Evolutionary conservation across 2,888 invertebrate species (phyloP), one percentile per base, ranked within the genome.

Genomic region (Pristionchus mayeri): DNA sequence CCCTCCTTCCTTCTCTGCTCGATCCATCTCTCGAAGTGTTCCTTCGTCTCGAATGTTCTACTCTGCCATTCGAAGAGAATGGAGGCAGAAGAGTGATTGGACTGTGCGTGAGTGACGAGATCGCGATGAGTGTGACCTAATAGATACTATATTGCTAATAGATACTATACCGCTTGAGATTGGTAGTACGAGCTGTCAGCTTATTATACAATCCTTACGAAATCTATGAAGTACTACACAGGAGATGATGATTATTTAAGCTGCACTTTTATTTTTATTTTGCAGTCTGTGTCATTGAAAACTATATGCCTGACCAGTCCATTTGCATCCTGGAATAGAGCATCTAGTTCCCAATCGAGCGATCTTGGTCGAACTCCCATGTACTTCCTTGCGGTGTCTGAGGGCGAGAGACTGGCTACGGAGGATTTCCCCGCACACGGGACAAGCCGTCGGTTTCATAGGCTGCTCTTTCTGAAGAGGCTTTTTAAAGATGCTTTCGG

Each of bases 91-190:
- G 71, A 34, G 40, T 71, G 71, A 6, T 7, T 13, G 13, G 71
- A 40, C 24, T 71, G 71, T n/a, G 71, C 71, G 16, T 71, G 71
- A 34, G 71, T 21, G 40, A 71, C 71, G n/a, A 71, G 40, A 21
- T 71, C 71, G 0, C 71, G 71, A 44, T 71, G 71, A 3, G 71
- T 71, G 37, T 71, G 71, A 11, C 71, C 71, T 71, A 24, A 0
- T 37, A 71, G 54, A 54, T n/a, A n/a, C n/a, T n/a, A n/a, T n/a
- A n/a, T n/a, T n/a, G n/a, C n/a, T n/a, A n/a, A n/a, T n/a, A n/a
- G n/a, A n/a, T n/a, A n/a, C n/a, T n/a, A n/a, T n/a, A n/a, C n/a
- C n/a, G n/a, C n/a, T n/a, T n/a, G n/a, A n/a, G n/a, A n/a, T n/a
- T n/a, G n/a, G n/a, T n/a, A n/a, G n/a, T n/a, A n/a, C n/a, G n/a